Evolutionary conservation across 2,113 vertebrate genomes (phyloP).

Genomic region (Dipodomys stephensi): DNA sequence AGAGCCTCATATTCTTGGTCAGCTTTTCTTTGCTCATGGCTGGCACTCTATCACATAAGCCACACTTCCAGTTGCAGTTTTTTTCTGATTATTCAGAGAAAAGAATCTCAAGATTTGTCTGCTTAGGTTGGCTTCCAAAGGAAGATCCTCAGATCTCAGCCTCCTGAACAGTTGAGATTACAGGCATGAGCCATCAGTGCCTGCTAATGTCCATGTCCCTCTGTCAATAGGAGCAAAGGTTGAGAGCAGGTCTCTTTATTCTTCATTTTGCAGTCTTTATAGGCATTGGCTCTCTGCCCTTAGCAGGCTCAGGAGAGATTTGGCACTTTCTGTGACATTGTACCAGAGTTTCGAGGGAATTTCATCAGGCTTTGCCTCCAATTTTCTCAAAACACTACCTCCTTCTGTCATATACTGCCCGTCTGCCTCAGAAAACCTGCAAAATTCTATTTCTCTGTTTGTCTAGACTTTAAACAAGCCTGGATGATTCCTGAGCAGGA

Average conservation of each 20-base stretch:
- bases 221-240: neutral
- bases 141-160: too few species aligned
- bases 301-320: neutral
- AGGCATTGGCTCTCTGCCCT: neutral
- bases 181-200: neutral
- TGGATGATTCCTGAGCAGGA: neutral
- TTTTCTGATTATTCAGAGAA: too few species aligned
- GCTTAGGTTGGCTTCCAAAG: too few species aligned
- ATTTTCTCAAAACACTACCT: neutral
- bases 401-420: neutral
- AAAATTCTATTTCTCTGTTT: constrained; percentile 32
- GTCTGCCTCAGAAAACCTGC: neutral
- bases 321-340: neutral
- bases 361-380: neutral
- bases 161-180: too few species aligned
- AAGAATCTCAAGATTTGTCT: too few species aligned
- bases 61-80: too few species aligned
- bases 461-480: neutral
- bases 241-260: neutral
- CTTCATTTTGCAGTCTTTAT: neutral
- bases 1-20: too few species aligned
- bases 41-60: too few species aligned
- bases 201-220: neutral
- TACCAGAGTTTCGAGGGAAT: constrained; percentile 5
- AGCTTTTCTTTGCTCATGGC: too few species aligned